Evolutionary conservation across 2,797 vertebrate genomes (phyloP), one percentile per base, ranked within the genome.

Genomic region (Pempheris klunzingeri): DNA sequence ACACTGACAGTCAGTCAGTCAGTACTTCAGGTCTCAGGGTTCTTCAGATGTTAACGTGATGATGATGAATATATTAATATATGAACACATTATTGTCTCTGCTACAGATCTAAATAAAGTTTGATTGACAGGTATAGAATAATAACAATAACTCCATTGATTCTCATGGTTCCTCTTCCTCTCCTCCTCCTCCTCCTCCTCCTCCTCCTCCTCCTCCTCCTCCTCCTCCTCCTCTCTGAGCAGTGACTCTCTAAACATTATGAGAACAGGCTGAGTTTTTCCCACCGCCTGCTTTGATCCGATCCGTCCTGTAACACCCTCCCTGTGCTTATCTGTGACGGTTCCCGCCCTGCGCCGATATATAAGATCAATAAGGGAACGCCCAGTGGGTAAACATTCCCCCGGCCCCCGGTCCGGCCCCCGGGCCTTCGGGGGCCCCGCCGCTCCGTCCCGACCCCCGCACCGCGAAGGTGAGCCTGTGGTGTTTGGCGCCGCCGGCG

Each of bases 361-460:
- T 87, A 83, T 85, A 88, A 93, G 86, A 92, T 91, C 92, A 93
- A 92, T 90, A 92, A 22, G 71, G 67, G 84, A 85, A 94, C 92
- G 74, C 94, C 93, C 90, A n/a, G 76, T 85, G 90, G 71, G 81
- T 84, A 91, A 95, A 94, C 93, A 94, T 50, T 67, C 74, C 80
- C 70, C 69, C 22, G 54, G 74, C 76, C 50, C 54, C 65, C 39
- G 43, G 41, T 38, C 47, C 39, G 68, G 55, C 62, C 84, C 77
- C 80, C 24, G 34, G 5, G 78, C 80, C 84, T 68, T 76, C 75
- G 1, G 73, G 80, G 77, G 65, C 78, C 77, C 54, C 39, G 32
- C 20, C 32, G 54, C 87, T 84, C 59, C 53, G n/a, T 68, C 44
- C 80, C 90, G 92, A 92, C 92, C 91, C 86, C 74, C 47, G 74